These are phyloP conservation scores for Malurus alboscapulatus DNA, from an alignment of 2,113 vertebrate species.

Conservation along the genomic window DNA sequence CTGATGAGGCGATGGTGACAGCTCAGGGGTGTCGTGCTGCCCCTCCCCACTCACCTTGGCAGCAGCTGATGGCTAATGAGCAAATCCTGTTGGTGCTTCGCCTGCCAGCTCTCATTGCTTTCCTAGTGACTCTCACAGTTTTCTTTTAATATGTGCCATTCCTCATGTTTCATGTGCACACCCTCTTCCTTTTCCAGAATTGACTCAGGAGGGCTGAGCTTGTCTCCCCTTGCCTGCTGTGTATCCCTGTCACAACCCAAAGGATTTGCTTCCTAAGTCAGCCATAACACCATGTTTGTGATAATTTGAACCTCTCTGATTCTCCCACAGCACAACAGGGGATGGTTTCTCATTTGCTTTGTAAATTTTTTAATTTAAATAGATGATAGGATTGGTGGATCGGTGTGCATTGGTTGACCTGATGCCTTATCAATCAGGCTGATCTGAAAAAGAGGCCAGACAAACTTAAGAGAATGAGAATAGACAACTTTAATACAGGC, in stretches of 20 bases:
- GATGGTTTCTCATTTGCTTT: fast-evolving
- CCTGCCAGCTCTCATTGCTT: neutral
- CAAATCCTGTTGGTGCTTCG: neutral
- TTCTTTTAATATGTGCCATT: neutral
- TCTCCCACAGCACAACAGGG: neutral
- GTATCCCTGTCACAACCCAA: neutral
- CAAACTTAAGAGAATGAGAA: too few species aligned
- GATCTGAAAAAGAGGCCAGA: too few species aligned
- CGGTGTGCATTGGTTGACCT: neutral
- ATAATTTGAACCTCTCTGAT: neutral
- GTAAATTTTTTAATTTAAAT: neutral
- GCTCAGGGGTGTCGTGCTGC: fast-evolving
- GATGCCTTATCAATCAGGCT: too few species aligned
- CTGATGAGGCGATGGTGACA: neutral
- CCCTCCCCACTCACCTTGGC: neutral
- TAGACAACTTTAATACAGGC: too few species aligned
- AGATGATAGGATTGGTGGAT: neutral
- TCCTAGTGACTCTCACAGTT: neutral
- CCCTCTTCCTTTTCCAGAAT: neutral
- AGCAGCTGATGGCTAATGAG: neutral
- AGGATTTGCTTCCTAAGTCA: neutral
- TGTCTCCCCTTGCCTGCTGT: neutral
- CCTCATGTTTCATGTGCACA: neutral
- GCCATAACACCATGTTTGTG: neutral
- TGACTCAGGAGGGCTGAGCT: neutral